Percentiles rank a stretch among this genome's conserved stretches.
These are phyloP conservation scores for Xiphophorus maculatus DNA, from an alignment of 2,113 vertebrate species.

Conservation along the genomic window DNA sequence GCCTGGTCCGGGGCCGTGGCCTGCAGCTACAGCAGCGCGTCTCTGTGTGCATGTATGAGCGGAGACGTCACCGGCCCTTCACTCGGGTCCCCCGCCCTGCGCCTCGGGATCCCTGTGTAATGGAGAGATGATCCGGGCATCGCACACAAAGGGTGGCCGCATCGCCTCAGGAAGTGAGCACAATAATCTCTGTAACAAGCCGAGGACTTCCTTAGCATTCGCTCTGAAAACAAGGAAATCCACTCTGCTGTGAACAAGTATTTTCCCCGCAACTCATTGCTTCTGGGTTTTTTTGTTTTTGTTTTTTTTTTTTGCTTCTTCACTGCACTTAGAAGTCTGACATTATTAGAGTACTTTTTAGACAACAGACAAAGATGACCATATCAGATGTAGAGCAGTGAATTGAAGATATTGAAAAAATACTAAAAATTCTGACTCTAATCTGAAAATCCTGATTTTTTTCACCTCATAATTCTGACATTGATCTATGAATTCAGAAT, in stretches of 20 bases:
- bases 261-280: not conserved
- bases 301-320: not conserved
- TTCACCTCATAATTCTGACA: too few relatives aligned
- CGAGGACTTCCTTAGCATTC: constrained; percentile 46
- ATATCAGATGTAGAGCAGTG: too few relatives aligned
- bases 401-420: too few relatives aligned
- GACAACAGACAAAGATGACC: too few relatives aligned
- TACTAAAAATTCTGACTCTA: too few relatives aligned
- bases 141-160: constrained; percentile 70
- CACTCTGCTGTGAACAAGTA: not conserved
- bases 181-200: constrained; percentile 76
- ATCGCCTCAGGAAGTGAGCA: constrained; percentile 69
- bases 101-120: constrained; percentile 71
- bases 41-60: constrained; percentile 23
- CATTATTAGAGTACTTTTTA: too few relatives aligned
- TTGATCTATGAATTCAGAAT: too few relatives aligned
- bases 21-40: constrained; percentile 58
- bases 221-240: constrained; percentile 49
- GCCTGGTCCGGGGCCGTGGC: constrained; percentile 71
- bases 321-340: not conserved
- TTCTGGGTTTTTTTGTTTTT: too few relatives aligned
- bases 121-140: constrained; percentile 74
- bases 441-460: too few relatives aligned
- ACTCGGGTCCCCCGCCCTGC: constrained; percentile 67
- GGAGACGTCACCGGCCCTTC: constrained; percentile 66